Conservation (phyloP, 2,797 vertebrate species). For the Poecile montanus region DNA sequence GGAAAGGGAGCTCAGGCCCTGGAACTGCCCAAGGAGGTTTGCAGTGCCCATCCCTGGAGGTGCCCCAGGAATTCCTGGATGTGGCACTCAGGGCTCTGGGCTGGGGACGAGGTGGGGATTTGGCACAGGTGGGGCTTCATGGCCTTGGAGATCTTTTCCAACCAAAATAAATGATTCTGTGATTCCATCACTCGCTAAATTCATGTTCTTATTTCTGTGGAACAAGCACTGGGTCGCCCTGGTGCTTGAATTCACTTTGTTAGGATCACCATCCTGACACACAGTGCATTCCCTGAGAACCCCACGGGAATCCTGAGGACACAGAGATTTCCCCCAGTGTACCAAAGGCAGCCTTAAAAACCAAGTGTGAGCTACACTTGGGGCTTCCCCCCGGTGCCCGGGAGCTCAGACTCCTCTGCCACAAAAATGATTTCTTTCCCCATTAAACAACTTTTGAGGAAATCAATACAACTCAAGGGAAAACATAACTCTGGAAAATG, state of each 20-base stretch:
- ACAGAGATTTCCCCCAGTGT: not conserved
- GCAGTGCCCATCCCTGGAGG: not conserved
- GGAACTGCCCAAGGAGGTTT: not conserved
- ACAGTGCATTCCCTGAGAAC: not conserved
- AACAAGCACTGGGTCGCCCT: not conserved
- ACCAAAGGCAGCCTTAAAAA: not conserved
- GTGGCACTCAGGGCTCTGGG: not conserved
- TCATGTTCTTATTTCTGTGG: not conserved
- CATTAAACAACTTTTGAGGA: not conserved
- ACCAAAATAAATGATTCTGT: not conserved
- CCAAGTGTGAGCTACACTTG: fast-evolving
- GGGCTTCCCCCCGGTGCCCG: not conserved
- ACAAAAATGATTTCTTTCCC: not conserved
- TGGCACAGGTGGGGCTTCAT: fast-evolving
- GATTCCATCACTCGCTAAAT: not conserved
- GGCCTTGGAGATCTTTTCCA: fast-evolving
- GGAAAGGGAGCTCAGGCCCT: not conserved
- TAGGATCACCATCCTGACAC: not conserved
- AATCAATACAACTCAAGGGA: conserved; percentile 7
- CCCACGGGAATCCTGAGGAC: not conserved
- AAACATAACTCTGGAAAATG: not conserved
- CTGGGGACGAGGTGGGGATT: fast-evolving
- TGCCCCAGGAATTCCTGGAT: fast-evolving
- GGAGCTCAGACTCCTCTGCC: not conserved
- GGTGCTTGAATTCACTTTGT: not conserved